Evolutionary conservation across 1,140 invertebrate genomes (phyloP).

Genomic region (Aphis craccivora): DNA sequence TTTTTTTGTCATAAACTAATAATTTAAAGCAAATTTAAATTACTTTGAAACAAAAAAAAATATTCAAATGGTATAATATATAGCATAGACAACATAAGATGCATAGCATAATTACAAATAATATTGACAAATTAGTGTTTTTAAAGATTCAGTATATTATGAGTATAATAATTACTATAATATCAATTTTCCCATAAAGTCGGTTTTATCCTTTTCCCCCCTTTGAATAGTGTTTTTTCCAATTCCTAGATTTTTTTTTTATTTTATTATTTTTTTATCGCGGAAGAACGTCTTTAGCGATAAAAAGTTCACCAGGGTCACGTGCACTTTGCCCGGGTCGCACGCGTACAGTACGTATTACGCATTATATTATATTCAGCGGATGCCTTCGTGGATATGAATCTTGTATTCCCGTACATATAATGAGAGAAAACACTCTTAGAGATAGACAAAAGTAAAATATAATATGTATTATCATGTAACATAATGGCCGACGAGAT

Average conservation of each 20-base stretch:
- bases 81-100: too few species aligned
- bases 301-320: neutral
- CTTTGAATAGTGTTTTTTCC: neutral
- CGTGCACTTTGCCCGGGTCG: conserved; percentile 34
- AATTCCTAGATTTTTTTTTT: conserved; percentile 10
- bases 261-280: too few species aligned
- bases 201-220: neutral
- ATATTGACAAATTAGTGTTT: neutral
- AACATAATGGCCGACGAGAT: neutral
- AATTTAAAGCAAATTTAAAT: neutral
- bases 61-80: neutral
- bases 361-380: neutral
- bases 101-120: too few species aligned
- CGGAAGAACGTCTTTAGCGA: neutral
- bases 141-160: neutral
- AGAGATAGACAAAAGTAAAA: neutral
- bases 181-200: neutral
- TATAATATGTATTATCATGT: neutral
- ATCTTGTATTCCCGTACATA: neutral
- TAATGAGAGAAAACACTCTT: neutral
- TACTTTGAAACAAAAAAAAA: neutral
- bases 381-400: neutral
- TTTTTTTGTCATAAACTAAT: neutral
- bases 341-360: neutral
- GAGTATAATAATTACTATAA: too few species aligned